These are phyloP conservation scores for Camelus dromedarius DNA, from an alignment of 2,113 vertebrate genomes.

Conservation along the genomic window DNA sequence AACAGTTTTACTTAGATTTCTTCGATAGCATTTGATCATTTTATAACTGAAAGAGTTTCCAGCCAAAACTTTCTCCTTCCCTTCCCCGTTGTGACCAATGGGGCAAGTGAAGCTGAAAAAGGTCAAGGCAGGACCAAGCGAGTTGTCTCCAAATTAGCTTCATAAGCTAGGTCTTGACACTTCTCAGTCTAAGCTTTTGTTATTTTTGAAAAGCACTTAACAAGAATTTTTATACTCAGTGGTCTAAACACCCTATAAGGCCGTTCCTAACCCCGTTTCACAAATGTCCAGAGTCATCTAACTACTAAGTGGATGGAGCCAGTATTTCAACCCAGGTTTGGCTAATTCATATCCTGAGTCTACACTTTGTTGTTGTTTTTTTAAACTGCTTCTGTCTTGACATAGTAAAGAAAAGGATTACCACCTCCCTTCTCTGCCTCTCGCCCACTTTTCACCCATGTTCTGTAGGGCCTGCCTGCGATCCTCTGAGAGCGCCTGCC, in stretches of 20 bases:
- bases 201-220: not conserved
- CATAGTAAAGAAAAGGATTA: not conserved
- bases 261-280: not conserved
- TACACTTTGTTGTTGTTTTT: not conserved
- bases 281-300: not conserved
- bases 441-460: not conserved
- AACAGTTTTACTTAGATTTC: not conserved
- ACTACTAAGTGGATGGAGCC: not conserved
- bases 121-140: no score
- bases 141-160: not conserved
- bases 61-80: not conserved
- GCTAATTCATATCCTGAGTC: not conserved
- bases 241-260: not conserved
- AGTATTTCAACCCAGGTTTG: not conserved
- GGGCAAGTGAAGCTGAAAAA: not conserved
- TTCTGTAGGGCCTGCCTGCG: not conserved
- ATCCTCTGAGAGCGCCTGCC: not conserved
- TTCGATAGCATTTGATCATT: not conserved
- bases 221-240: not conserved
- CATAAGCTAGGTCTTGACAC: not conserved
- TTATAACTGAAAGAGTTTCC: not conserved
- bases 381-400: not conserved
- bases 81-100: not conserved
- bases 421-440: rapidly evolving
- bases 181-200: not conserved